Conservation (phyloP, 1,140 invertebrate genomes). For the Drosophila pseudoananassae region DNA sequence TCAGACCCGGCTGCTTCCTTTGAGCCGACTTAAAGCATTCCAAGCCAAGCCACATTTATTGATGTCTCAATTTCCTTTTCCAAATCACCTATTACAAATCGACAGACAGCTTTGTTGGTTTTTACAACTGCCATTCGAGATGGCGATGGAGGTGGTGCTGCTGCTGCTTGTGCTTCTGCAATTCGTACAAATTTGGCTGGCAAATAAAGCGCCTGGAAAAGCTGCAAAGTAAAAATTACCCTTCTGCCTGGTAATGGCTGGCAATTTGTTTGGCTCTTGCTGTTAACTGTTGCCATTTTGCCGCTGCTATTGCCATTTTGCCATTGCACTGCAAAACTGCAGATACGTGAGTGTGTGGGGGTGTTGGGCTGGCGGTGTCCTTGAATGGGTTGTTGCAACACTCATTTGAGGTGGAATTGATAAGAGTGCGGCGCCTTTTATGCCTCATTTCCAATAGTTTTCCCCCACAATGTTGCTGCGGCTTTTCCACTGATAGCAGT, state of each 20-base stretch:
- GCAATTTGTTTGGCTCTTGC: slow-evolving; percentile 75
- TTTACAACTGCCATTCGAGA: slow-evolving; percentile 51
- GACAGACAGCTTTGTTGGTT: slow-evolving; percentile 75
- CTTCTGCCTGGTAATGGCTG: slow-evolving; percentile 76
- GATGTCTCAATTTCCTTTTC: slow-evolving; percentile 81
- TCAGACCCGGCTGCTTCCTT: slow-evolving; percentile 3
- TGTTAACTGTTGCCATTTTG: slow-evolving; percentile 36
- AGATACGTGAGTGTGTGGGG: slow-evolving; percentile 39
- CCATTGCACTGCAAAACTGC: slow-evolving; percentile 60
- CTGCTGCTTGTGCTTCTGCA: slow-evolving; percentile 55
- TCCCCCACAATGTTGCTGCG: slow-evolving; percentile 13
- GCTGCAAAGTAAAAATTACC: slow-evolving; percentile 81
- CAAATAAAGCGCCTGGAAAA: slow-evolving; percentile 72
- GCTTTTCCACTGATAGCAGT: slow-evolving; percentile 46
- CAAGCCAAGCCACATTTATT: slow-evolving; percentile 75
- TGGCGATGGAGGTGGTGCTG: slow-evolving; percentile 9
- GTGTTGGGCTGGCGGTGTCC: background rate
- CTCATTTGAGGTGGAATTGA: slow-evolving; percentile 33
- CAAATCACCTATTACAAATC: slow-evolving; percentile 83
- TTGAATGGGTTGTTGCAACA: slow-evolving; percentile 20
- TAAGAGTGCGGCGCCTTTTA: slow-evolving; percentile 51
- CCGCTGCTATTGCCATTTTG: slow-evolving; percentile 31
- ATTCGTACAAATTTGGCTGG: slow-evolving; percentile 81
- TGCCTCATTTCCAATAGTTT: slow-evolving; percentile 55
- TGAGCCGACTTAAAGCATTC: slow-evolving; percentile 36